Evolutionary conservation across 2,888 invertebrate species (phyloP).

Genomic region (Amorpha juglandis): DNA sequence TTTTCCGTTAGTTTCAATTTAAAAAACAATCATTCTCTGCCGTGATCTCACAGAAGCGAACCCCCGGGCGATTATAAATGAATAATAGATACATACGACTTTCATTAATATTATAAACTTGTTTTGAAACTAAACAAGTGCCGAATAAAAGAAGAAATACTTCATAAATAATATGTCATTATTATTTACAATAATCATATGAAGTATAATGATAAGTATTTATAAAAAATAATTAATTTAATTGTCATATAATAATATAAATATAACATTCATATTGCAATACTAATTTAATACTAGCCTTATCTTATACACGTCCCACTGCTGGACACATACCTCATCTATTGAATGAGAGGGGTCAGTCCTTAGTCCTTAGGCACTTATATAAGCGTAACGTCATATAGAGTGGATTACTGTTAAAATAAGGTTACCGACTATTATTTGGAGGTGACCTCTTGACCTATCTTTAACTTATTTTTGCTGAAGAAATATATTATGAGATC

Average conservation of each 20-base stretch:
- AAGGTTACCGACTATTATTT: neutral
- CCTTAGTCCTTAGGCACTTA: too few species aligned
- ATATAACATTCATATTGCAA: too few species aligned
- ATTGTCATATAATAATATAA: too few species aligned
- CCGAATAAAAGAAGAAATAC: too few species aligned
- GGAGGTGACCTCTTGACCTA: conserved; percentile 5
- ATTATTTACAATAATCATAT: too few species aligned
- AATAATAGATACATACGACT: conserved; percentile 5
- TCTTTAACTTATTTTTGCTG: neutral
- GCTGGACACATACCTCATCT: too few species aligned
- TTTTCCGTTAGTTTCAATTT: neutral
- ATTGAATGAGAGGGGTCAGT: too few species aligned
- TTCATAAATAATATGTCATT: too few species aligned
- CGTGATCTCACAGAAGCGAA: conserved; percentile 10
- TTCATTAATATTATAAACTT: conserved; percentile 4
- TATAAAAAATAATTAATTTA: too few species aligned
- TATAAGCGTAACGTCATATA: neutral
- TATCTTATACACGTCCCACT: too few species aligned
- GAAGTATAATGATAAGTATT: too few species aligned
- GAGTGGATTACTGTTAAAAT: neutral
- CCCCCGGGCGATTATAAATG: conserved; percentile 9
- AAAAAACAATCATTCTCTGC: conserved; percentile 11
- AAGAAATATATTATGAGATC: conserved; percentile 1
- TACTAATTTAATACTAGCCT: too few species aligned
- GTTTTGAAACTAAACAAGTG: conserved; percentile 1